phyloP scores from a whole-genome alignment of 2,888 invertebrate species.

The Andricus curvator region DNA sequence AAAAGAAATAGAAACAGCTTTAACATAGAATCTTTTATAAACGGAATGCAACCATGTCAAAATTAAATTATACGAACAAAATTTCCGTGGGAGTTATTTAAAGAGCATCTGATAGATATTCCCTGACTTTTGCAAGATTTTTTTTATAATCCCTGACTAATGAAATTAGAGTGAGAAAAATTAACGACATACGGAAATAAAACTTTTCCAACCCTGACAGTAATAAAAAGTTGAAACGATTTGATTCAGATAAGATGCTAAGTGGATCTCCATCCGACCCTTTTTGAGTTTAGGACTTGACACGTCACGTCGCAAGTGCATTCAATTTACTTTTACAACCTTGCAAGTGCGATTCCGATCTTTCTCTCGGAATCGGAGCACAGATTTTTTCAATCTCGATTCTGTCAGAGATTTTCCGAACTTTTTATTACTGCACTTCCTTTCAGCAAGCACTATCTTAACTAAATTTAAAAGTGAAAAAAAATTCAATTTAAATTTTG shows the following conservation, averaged over 20 bases:
- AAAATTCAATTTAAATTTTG: no score
- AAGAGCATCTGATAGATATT: no score
- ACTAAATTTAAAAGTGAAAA: no score
- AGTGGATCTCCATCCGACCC: not conserved
- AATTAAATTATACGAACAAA: no score
- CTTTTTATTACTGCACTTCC: not conserved
- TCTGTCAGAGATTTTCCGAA: not conserved
- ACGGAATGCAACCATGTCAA: no score
- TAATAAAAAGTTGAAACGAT: constrained; percentile 14
- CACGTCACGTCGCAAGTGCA: not conserved
- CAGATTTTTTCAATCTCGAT: not conserved
- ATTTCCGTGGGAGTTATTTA: no score
- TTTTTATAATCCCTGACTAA: not conserved
- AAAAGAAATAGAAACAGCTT: no score
- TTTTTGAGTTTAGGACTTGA: not conserved
- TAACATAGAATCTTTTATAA: no score
- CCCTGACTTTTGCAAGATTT: no score
- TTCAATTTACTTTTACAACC: constrained; percentile 6
- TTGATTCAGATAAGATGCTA: constrained; percentile 3
- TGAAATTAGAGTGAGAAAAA: not conserved
- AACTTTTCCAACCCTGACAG: constrained; percentile 14
- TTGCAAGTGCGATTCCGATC: not conserved
- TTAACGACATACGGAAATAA: not conserved
- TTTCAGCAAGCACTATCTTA: not conserved
- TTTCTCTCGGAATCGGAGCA: not conserved